These are phyloP conservation scores for Electrophaes corylata DNA, from an alignment of 2,888 invertebrate genomes.

Conservation along the genomic window DNA sequence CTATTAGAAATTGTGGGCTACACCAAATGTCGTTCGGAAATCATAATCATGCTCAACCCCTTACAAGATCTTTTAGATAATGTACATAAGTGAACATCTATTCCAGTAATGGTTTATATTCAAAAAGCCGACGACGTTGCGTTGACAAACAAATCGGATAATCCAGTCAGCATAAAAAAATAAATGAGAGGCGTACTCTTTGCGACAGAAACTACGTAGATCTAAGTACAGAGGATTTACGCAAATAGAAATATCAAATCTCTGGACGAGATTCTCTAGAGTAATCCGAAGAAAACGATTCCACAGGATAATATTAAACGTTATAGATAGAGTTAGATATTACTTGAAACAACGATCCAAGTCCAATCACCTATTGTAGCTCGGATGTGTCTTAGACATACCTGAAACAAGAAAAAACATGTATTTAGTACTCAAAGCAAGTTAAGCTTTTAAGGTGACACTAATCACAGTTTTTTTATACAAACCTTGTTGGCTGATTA, in stretches of 20 bases:
- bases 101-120: not conserved
- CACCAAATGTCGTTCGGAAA: too few relatives aligned
- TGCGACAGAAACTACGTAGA: slow-evolving; percentile 14
- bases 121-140: slow-evolving; percentile 12
- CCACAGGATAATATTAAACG: slow-evolving; percentile 9
- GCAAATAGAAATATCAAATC: slow-evolving; percentile 15
- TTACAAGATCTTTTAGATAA: not conserved
- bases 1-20: too few relatives aligned
- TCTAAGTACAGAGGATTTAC: slow-evolving; percentile 11
- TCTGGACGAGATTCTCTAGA: not conserved
- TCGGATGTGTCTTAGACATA: slow-evolving; percentile 1
- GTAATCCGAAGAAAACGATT: slow-evolving; percentile 14
- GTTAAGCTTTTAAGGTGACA: not conserved
- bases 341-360: slow-evolving; percentile 3
- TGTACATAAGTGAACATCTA: slow-evolving; percentile 8
- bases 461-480: too few relatives aligned
- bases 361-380: not conserved
- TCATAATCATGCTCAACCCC: not conserved
- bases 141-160: slow-evolving; percentile 18
- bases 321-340: not conserved
- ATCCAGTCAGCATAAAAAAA: slow-evolving; percentile 27
- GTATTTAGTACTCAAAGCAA: not conserved
- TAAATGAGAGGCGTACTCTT: slow-evolving; percentile 10
- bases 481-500: too few relatives aligned
- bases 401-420: slow-evolving; percentile 23